Evolutionary conservation across 1,140 invertebrate species (phyloP).

Genomic region (Drosophila gunungcola): DNA sequence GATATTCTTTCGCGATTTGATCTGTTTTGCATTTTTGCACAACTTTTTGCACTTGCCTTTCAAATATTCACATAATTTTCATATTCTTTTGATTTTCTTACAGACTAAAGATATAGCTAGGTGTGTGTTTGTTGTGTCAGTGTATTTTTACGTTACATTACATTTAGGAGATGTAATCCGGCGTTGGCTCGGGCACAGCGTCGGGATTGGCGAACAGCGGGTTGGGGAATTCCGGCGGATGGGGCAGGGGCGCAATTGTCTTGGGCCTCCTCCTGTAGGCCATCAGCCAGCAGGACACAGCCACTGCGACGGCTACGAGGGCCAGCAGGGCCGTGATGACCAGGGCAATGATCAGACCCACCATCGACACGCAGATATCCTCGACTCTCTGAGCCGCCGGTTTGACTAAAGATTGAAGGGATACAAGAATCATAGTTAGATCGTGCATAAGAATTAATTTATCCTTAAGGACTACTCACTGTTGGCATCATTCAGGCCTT

Average conservation of each 20-base stretch:
- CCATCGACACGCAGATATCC: slow-evolving; percentile 96
- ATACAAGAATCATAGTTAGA: background rate
- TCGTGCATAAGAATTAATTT: no score
- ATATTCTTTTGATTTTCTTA: slow-evolving; percentile 40
- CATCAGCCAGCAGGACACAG: slow-evolving; percentile 97
- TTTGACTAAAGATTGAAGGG: slow-evolving; percentile 71
- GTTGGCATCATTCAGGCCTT: slow-evolving; percentile 88
- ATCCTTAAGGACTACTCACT: slow-evolving; percentile 85
- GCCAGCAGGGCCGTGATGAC: slow-evolving; percentile 96
- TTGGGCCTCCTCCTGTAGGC: slow-evolving; percentile 95
- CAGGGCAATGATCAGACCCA: slow-evolving; percentile 95
- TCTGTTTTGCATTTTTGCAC: slow-evolving; percentile 20
- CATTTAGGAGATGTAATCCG: slow-evolving; percentile 84
- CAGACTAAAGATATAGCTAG: slow-evolving; percentile 68
- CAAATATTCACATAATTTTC: slow-evolving; percentile 67
- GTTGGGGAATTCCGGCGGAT: slow-evolving; percentile 97
- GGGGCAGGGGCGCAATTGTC: slow-evolving; percentile 94
- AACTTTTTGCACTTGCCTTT: slow-evolving; percentile 80
- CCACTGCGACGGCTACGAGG: slow-evolving; percentile 95
- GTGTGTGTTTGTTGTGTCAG: slow-evolving; percentile 48
- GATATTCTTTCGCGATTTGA: slow-evolving; percentile 33
- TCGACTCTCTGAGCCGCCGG: slow-evolving; percentile 89
- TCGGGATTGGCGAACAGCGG: slow-evolving; percentile 95
- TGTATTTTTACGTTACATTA: slow-evolving; percentile 41
- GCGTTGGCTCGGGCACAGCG: slow-evolving; percentile 85